phyloP scores from a whole-genome alignment of 2,888 invertebrate genomes.

The Euplagia quadripunctaria region DNA sequence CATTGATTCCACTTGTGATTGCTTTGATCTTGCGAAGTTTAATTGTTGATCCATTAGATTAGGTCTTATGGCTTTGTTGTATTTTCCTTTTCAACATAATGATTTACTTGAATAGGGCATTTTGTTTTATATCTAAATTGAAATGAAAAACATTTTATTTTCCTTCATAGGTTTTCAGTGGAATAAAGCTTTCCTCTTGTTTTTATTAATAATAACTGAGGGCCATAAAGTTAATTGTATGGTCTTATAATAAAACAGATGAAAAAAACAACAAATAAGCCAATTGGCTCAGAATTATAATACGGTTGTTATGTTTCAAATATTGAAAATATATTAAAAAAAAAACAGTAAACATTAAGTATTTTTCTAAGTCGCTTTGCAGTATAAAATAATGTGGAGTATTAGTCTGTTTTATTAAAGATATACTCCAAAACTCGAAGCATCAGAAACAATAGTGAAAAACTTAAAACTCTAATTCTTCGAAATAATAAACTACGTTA shows the following conservation, averaged over 20 bases:
- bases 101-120: neutral
- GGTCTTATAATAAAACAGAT: neutral
- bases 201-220: neutral
- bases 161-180: neutral
- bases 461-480: neutral
- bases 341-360: neutral
- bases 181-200: neutral
- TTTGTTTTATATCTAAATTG: no score
- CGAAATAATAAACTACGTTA: neutral
- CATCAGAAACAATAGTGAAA: neutral
- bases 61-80: neutral
- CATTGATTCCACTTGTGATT: slow-evolving; percentile 12
- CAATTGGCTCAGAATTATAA: neutral
- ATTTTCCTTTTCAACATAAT: neutral
- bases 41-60: slow-evolving; percentile 17
- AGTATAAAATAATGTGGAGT: no score
- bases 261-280: neutral
- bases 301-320: neutral
- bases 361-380: neutral
- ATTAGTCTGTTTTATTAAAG: neutral
- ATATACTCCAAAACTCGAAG: neutral
- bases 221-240: neutral
- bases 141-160: neutral
- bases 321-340: neutral
- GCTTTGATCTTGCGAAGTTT: slow-evolving; percentile 19